Conservation (phyloP, 2,797 vertebrate species). For the Zalophus californianus region DNA sequence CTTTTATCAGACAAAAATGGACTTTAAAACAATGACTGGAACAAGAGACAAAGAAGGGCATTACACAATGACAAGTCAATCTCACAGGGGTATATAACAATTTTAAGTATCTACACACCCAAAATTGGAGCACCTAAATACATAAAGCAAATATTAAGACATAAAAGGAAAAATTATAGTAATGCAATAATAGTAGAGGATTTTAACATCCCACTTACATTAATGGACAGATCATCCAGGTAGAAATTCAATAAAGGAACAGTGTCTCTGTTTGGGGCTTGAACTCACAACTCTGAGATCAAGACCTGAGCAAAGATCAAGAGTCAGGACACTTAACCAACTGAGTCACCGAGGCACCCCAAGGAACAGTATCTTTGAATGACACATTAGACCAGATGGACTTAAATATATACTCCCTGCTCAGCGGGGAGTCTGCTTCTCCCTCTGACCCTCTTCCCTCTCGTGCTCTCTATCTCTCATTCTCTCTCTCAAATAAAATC, state of each 20-base stretch:
- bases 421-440: too few species aligned
- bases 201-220: background rate
- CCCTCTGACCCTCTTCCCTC: too few species aligned
- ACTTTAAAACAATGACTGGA: background rate
- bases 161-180: background rate
- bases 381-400: background rate
- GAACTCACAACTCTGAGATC: background rate
- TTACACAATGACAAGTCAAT: background rate
- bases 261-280: background rate
- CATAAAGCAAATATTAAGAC: background rate
- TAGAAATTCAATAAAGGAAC: background rate
- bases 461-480: too few species aligned
- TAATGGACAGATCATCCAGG: background rate
- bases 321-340: background rate
- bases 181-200: background rate
- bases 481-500: too few species aligned
- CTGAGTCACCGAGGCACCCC: background rate
- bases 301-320: background rate
- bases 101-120: background rate
- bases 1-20: background rate
- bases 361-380: background rate
- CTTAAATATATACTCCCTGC: background rate
- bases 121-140: background rate
- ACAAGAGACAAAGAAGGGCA: background rate
- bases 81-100: background rate